Evolutionary conservation across 2,113 vertebrate genomes (phyloP), one percentile per base, ranked within the genome.

Genomic region (Xerus inauris): DNA sequence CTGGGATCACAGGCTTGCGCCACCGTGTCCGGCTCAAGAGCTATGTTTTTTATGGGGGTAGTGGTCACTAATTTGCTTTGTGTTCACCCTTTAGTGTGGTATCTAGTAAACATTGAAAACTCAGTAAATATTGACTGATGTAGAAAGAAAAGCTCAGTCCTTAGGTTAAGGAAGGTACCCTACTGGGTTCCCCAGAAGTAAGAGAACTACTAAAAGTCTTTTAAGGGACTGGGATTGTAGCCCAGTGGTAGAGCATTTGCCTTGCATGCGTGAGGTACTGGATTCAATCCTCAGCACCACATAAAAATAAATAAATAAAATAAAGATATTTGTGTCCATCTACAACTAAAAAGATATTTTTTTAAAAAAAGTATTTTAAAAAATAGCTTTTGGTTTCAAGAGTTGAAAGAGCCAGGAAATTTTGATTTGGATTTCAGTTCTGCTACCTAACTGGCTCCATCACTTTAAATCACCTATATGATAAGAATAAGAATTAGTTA

Each of bases 401-500:
- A 69, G 89, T 91, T 91, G 26, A 83, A 92, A 94, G 40, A 95
- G 26, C 38, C 30, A 59, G 28, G 54, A 95, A 84, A 85, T 59
- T 79, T 80, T 81, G 38, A 79, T 89, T 89, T 89, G 64, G 17
- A 32, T 96, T 92, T 62, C 67, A 86, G 2, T 93, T 96, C 64
- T 96, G 76, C 57, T 91, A 16, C 72, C 89, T 89, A 57, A 59
- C 28, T 67, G n/a, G 38, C 24, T 91, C n/a, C 7, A 3, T 94
- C n/a, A 67, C 72, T 92, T 97, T 86, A 91, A 51, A 72, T 95
- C 32, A 42, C 79, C 88, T 94, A 6, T 62, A 32, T 7, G 1
- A 67, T 93, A 62, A 16, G n/a, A 94, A 64, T 81, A 79, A 88
- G 73, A 97, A 86, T 76, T 93, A 96, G 82, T 76, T 93, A 75